Percentiles rank a stretch among this genome's conserved stretches.
These are phyloP conservation scores for Caenorhabditis sp. DNA, from an alignment of 2,888 invertebrate species.

Conservation along the genomic window DNA sequence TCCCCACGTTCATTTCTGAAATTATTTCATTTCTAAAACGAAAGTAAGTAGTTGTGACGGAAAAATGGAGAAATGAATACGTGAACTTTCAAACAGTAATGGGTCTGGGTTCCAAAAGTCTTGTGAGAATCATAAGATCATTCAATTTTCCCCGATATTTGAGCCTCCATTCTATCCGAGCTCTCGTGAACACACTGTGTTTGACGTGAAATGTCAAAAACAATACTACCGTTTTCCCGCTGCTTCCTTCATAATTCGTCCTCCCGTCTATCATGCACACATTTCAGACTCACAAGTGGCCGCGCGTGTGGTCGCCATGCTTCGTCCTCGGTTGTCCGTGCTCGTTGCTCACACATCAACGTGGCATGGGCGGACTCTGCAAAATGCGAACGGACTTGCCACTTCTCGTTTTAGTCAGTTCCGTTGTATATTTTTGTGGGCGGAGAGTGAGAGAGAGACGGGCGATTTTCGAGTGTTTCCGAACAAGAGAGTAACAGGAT, in stretches of 20 bases:
- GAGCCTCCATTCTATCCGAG: too few species aligned
- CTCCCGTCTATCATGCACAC: too few species aligned
- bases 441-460: not conserved
- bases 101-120: too few species aligned
- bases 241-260: not conserved
- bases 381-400: not conserved
- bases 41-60: too few species aligned
- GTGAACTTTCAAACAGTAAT: too few species aligned
- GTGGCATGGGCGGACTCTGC: slow-evolving; percentile 36
- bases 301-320: slow-evolving; percentile 63
- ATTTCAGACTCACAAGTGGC: slow-evolving; percentile 58
- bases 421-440: slow-evolving; percentile 21
- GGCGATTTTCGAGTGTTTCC: slow-evolving; percentile 35
- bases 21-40: too few species aligned
- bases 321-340: slow-evolving; percentile 4
- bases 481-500: slow-evolving; percentile 15
- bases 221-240: not conserved
- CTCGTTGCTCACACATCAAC: slow-evolving; percentile 46
- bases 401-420: slow-evolving; percentile 16
- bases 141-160: too few species aligned
- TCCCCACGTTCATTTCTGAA: too few species aligned
- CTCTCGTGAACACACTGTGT: too few species aligned
- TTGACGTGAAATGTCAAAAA: too few species aligned
- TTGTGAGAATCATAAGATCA: too few species aligned
- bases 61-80: too few species aligned